Evolutionary conservation across 2,888 invertebrate species (phyloP), one percentile per base, ranked within the genome.

Genomic region (Artemia sp.): DNA sequence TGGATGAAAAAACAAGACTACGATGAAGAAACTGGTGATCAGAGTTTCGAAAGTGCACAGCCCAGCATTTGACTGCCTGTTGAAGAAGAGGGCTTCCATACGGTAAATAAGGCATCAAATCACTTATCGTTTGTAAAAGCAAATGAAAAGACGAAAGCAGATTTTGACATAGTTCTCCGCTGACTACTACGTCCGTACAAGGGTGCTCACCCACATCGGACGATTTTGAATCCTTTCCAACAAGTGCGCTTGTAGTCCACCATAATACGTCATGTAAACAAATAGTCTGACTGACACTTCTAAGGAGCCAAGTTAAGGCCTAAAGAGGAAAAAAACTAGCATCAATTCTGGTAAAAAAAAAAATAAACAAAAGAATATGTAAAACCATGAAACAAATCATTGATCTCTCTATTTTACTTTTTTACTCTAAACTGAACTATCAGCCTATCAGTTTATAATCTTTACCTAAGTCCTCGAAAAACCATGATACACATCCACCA

Each of bases 201-300:
- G 90, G 90, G 79, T 90, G 90, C 71, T 89, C 89, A 76, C 86
- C 86, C 11, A 85, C 82, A n/a, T 67, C 70, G 8, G 58, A n/a
- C 12, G 71, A 67, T 19, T 51, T 69, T 51, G 74, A 72, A 67
- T 74, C 67, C 1, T 85, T 84, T 4, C 87, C 86, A 9, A 58
- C 64, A 58, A 95, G 81, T 0, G 94, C 88, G 12, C 87, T 86
- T 38, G 93, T 90, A 77, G 95, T 93, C 89, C 92, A 94, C 96
- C 96, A 96, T 78, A 97, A 84, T 11, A 96, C 83, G 79, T 97
- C 96, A 75, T 96, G 95, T 24, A 97, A 83, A 76, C 92, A 89
- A 7, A 88, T 86, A 6, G 92, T 89, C 77, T 92, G 92, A 0
- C 93, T 92, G 0, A 93, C 90, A 69, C 89, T 92, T 69, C 92